Percentiles rank a stretch among this genome's conserved stretches.
Evolutionary conservation across 2,888 invertebrate species (phyloP).

Genomic region (Leptothorax acervorum): DNA sequence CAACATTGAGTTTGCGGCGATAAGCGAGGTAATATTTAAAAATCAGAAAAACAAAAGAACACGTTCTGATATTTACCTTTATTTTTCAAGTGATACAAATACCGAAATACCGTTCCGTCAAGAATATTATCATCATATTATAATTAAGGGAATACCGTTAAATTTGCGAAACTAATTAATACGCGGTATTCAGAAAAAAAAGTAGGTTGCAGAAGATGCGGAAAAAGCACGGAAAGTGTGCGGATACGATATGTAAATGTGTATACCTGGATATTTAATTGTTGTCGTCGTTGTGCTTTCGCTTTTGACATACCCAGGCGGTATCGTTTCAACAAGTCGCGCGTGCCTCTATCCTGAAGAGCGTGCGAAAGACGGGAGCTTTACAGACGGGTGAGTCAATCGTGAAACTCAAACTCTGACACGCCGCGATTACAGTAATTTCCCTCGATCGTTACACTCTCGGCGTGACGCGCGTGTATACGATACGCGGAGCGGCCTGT

Average conservation of each 20-base stretch:
- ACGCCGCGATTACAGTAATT: constrained; percentile 48
- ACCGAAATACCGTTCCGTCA: background rate
- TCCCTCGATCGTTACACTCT: constrained; percentile 46
- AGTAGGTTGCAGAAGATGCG: background rate
- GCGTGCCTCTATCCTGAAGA: background rate
- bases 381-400: constrained; percentile 21
- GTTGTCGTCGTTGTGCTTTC: constrained; percentile 10
- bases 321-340: background rate
- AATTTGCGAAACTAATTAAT: background rate
- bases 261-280: background rate
- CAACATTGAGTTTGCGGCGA: background rate
- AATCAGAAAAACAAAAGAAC: background rate
- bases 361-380: background rate
- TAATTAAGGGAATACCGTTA: background rate
- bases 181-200: background rate
- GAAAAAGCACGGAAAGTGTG: background rate
- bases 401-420: constrained; percentile 36
- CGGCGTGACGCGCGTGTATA: constrained; percentile 1
- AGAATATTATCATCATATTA: background rate
- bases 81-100: background rate
- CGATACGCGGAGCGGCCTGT: background rate
- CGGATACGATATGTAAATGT: background rate
- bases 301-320: background rate
- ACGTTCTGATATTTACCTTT: background rate
- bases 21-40: background rate